Evolutionary conservation across 2,797 vertebrate species (phyloP).

Genomic region (Astyanax mexicanus): DNA sequence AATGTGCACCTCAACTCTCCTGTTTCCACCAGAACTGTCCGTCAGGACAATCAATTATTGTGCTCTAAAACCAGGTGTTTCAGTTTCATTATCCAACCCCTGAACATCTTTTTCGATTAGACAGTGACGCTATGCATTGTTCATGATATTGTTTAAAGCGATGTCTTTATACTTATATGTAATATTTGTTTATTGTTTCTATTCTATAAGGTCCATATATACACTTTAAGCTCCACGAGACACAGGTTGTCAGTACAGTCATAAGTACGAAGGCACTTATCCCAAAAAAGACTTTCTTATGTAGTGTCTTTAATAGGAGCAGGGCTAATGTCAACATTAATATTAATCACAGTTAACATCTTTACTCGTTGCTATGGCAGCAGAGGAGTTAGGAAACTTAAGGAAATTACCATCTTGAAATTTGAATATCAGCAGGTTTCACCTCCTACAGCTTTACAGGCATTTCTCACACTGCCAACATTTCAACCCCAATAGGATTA

Average conservation of each 20-base stretch:
- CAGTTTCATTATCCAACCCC: no score
- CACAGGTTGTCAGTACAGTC: not conserved
- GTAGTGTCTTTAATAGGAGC: not conserved
- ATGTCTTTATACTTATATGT: no score
- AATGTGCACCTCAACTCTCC: no score
- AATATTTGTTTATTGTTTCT: not conserved
- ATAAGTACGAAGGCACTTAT: no score
- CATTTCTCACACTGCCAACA: not conserved
- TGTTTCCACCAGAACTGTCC: no score
- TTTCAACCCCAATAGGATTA: no score
- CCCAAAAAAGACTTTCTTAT: not conserved
- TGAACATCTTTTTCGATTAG: no score
- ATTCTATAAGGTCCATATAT: not conserved
- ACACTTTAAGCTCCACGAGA: no score
- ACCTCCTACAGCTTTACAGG: not conserved
- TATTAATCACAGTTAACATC: not conserved
- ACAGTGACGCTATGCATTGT: not conserved
- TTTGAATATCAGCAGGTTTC: not conserved
- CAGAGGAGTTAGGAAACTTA: not conserved
- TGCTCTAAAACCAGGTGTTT: no score
- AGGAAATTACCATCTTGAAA: not conserved
- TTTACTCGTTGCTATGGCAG: slow-evolving; percentile 1
- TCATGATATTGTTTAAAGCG: no score
- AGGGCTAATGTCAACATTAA: not conserved
- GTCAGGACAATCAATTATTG: no score